Evolutionary conservation across 2,113 vertebrate species (phyloP), one percentile per base, ranked within the genome.

Genomic region (Takifugu bimaculatus): DNA sequence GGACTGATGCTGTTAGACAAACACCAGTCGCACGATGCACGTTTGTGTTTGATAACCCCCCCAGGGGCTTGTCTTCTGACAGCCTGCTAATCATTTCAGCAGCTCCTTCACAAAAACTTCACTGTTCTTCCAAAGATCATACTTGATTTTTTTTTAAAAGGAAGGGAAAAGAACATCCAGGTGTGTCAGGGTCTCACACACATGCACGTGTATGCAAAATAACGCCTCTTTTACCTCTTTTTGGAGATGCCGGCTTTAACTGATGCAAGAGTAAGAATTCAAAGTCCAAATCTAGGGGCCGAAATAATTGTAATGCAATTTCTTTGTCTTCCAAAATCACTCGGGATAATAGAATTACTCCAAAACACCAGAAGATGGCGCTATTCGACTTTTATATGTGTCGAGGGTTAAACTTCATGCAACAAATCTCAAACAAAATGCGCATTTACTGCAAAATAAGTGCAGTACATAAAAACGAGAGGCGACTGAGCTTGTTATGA

Each of bases 81-180:
- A 65, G 68, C 60, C 35, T 45, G 65, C 66, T 65, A 63, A 76
- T 83, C 65, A 72, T 77, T 81, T 80, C 76, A 75, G 72, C 78
- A 44, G 49, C 50, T 60, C 62, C 76, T 82, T 68, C 80, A 78
- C 78, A 83, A 78, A 67, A 68, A 65, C 29, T 77, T 60, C 63
- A 58, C 53, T 81, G 79, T 81, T 68, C 81, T 75, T 66, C 59
- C 2, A 1, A 12, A 7, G 4, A 9, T 74, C 52, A 59, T 50
- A 69, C 28, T 71, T 74, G 75, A 71, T 53, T 6, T 32, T 32
- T 20, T 20, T 20, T 20, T 20, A 28, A 61, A 74, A 54, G 53
- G 42, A 43, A 43, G 20, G 20, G 20, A 20, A 32, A 32, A 32
- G 29, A 39, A 39, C 50, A 60, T 39, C 28, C 58, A 62, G 63